Evolutionary conservation across 2,888 invertebrate genomes (phyloP).

Genomic region (Cartodere bifasciata): DNA sequence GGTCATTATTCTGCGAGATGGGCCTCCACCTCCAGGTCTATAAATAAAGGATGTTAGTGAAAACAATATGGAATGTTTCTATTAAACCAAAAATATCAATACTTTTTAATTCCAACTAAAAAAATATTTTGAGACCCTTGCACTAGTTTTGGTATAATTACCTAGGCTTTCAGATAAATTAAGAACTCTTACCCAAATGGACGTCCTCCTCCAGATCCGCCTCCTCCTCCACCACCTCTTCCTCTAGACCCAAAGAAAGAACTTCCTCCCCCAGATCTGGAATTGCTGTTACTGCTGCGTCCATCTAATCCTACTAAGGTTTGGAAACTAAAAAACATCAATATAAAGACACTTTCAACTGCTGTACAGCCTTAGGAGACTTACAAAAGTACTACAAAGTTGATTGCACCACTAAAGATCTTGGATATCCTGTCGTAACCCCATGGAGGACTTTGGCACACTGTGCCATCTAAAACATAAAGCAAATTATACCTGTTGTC

Average conservation of each 20-base stretch:
- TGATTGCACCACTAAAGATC: conserved; percentile 7
- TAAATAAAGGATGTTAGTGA: conserved; percentile 5
- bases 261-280: conserved; percentile 8
- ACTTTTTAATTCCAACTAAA: no score
- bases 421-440: conserved; percentile 7
- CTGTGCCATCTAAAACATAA: conserved; percentile 11
- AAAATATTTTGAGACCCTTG: no score
- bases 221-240: conserved; percentile 10
- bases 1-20: conserved; percentile 10
- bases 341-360: background rate
- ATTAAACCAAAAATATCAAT: no score
- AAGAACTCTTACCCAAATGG: conserved; percentile 9
- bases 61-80: no score
- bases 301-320: conserved; percentile 10
- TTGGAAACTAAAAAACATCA: conserved; percentile 8
- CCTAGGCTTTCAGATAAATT: conserved; percentile 1
- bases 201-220: conserved; percentile 8
- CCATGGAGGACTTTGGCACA: conserved; percentile 11
- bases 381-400: conserved; percentile 11
- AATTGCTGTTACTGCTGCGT: background rate
- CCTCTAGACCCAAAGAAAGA: conserved; percentile 9
- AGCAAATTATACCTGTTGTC: background rate
- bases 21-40: conserved; percentile 11
- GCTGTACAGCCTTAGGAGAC: conserved; percentile 5
- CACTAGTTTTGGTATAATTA: no score